phyloP scores from a whole-genome alignment of 2,888 invertebrate species.

The Ophion ellenae region DNA sequence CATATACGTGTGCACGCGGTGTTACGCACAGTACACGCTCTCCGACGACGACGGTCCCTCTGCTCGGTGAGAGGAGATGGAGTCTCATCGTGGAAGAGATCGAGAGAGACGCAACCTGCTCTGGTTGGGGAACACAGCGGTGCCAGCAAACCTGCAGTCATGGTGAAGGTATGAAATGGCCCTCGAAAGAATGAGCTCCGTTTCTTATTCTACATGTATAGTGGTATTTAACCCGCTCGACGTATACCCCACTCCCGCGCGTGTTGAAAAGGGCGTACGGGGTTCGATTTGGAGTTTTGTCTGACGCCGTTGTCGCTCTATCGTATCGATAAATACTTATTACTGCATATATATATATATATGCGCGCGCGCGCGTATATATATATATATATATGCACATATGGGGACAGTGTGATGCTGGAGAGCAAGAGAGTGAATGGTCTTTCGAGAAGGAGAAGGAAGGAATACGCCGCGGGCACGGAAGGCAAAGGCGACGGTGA shows the following conservation, averaged over 20 bases:
- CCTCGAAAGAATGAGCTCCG: slow-evolving; percentile 57
- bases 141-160: slow-evolving; percentile 52
- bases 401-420: neutral
- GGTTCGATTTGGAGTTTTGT: neutral
- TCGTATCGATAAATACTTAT: slow-evolving; percentile 5
- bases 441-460: neutral
- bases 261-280: slow-evolving; percentile 4
- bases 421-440: slow-evolving; percentile 28
- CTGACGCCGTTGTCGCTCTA: slow-evolving; percentile 9
- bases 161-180: slow-evolving; percentile 62
- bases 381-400: no score
- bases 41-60: slow-evolving; percentile 11
- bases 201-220: slow-evolving; percentile 26
- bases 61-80: slow-evolving; percentile 38
- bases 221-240: neutral
- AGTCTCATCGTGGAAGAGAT: no score
- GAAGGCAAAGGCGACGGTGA: slow-evolving; percentile 65
- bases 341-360: no score
- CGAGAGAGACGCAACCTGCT: slow-evolving; percentile 55
- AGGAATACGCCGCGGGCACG: slow-evolving; percentile 67
- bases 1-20: neutral
- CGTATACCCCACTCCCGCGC: slow-evolving; percentile 4
- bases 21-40: slow-evolving; percentile 2
- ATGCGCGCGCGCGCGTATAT: no score
- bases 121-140: slow-evolving; percentile 39